phyloP scores from a whole-genome alignment of 2,797 vertebrate genomes.

The Pseudochirops corinnae region DNA sequence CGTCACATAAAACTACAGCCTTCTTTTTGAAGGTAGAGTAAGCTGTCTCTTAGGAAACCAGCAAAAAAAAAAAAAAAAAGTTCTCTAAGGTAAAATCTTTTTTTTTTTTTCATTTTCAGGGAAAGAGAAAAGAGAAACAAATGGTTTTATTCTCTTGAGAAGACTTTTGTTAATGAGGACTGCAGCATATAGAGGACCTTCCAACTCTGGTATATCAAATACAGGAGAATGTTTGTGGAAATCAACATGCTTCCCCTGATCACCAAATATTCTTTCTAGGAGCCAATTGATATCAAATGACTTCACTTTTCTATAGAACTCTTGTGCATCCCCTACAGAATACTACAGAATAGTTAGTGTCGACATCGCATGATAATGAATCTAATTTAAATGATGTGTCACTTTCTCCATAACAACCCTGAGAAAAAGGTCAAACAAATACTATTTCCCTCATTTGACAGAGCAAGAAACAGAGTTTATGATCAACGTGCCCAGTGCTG shows the following conservation, averaged over 20 bases:
- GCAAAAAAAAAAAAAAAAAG: background rate
- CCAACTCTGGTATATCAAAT: background rate
- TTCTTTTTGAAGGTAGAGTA: background rate
- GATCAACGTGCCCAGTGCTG: background rate
- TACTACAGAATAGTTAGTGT: too few relatives aligned
- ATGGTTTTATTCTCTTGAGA: background rate
- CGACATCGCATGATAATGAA: background rate
- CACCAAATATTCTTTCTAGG: background rate
- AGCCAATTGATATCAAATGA: background rate
- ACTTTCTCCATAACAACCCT: background rate
- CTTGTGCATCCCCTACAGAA: background rate
- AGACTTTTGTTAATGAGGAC: background rate
- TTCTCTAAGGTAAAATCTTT: background rate
- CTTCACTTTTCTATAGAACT: background rate
- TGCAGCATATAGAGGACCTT: background rate
- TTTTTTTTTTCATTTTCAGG: background rate
- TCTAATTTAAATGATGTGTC: background rate
- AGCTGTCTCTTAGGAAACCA: background rate
- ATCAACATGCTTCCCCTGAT: background rate
- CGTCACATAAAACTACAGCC: background rate
- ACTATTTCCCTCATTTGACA: background rate
- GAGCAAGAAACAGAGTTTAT: background rate
- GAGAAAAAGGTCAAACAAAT: background rate
- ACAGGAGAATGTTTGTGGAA: background rate
- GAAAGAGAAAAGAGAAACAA: background rate